These are phyloP conservation scores for Stictonetta naevosa DNA, from an alignment of 2,113 vertebrate genomes.

Conservation along the genomic window DNA sequence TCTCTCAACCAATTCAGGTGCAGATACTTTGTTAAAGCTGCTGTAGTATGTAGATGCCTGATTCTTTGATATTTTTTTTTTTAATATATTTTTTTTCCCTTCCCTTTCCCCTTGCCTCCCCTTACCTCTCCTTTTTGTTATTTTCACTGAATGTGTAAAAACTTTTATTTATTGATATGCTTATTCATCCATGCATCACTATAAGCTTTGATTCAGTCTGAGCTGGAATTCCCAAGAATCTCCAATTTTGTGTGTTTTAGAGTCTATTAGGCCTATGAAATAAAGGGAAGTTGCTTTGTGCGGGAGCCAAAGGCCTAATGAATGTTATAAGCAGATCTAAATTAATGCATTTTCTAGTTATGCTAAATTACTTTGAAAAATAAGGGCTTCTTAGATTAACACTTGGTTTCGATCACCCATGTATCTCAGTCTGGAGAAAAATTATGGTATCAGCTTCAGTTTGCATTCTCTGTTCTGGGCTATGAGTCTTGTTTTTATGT, in stretches of 20 bases:
- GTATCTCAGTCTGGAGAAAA: not conserved
- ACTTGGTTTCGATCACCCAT: not conserved
- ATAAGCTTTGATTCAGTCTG: not conserved
- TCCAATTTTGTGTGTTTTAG: not conserved
- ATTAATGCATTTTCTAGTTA: not conserved
- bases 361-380: not conserved
- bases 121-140: not conserved
- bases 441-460: not conserved
- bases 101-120: not conserved
- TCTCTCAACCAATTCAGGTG: not conserved
- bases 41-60: not conserved
- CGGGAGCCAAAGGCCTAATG: not conserved
- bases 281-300: not conserved
- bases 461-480: not conserved
- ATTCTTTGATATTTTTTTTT: not conserved
- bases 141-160: not conserved
- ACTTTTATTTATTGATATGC: not conserved
- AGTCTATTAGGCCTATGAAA: not conserved
- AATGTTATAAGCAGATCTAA: not conserved
- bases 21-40: not conserved
- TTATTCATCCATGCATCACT: not conserved
- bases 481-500: not conserved
- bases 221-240: not conserved
- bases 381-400: not conserved
- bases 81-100: not conserved